Evolutionary conservation across 2,888 invertebrate species (phyloP).

Genomic region (Rhaphigaster nebulosa): DNA sequence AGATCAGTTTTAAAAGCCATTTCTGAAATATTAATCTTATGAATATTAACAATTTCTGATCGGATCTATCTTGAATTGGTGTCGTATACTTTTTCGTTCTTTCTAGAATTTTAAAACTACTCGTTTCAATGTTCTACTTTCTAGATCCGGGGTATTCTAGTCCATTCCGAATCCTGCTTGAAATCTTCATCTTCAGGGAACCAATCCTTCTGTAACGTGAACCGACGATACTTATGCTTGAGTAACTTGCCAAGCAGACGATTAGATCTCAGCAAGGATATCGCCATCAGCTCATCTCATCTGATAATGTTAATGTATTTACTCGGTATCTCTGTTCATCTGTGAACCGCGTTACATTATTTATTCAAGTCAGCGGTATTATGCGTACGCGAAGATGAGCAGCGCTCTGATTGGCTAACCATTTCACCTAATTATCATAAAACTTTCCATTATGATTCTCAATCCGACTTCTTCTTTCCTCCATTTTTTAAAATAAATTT

Average conservation of each 20-base stretch:
- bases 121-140: neutral
- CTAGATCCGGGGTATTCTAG: neutral
- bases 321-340: neutral
- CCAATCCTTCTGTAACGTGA: neutral
- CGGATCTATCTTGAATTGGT: too few species aligned
- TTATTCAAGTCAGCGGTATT: neutral
- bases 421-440: constrained; percentile 16
- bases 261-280: neutral
- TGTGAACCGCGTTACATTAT: neutral
- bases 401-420: neutral
- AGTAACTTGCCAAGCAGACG: neutral
- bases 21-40: too few species aligned
- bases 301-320: constrained; percentile 23
- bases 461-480: neutral
- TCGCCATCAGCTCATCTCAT: neutral
- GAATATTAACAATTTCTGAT: too few species aligned
- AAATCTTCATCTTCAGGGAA: neutral
- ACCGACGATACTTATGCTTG: neutral
- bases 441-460: constrained; percentile 9
- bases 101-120: neutral
- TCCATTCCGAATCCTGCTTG: neutral
- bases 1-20: too few species aligned
- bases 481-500: neutral
- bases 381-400: neutral
- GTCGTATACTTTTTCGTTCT: neutral